Evolutionary conservation across 2,888 invertebrate species (phyloP).

Genomic region (Cheilosia grossa): DNA sequence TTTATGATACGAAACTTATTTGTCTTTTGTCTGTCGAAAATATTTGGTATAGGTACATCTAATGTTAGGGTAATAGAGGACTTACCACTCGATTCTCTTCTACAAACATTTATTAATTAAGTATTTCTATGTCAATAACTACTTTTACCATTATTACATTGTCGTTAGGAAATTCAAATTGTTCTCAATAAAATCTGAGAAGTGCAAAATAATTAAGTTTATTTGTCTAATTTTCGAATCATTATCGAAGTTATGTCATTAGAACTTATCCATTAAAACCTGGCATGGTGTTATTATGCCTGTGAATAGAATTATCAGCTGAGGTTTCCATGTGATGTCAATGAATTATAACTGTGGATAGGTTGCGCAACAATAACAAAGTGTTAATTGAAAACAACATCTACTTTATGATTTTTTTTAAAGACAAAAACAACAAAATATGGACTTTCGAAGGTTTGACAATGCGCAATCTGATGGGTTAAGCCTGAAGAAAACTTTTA

Average conservation of each 20-base stretch:
- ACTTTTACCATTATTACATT: no score
- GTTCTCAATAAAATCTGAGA: neutral
- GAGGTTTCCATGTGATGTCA: conserved; percentile 33
- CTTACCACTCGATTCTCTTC: no score
- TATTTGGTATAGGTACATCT: no score
- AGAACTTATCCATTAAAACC: conserved; percentile 17
- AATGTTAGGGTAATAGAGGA: no score
- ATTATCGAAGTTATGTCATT: conserved; percentile 21
- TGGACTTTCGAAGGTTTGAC: neutral
- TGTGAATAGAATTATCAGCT: conserved; percentile 20
- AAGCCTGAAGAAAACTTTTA: no score
- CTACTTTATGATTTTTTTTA: neutral
- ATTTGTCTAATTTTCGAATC: neutral
- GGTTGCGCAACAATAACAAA: conserved; percentile 28
- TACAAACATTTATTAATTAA: no score
- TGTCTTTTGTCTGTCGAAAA: no score
- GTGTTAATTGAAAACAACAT: conserved; percentile 21
- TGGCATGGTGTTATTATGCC: conserved; percentile 6
- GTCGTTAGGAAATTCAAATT: neutral
- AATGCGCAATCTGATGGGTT: neutral
- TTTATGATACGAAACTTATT: no score
- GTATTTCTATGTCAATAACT: no score
- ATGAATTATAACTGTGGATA: conserved; percentile 10
- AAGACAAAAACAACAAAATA: neutral
- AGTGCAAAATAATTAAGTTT: conserved; percentile 8